Conservation (phyloP, 2,888 invertebrate species). For the Ophion costatus region DNA sequence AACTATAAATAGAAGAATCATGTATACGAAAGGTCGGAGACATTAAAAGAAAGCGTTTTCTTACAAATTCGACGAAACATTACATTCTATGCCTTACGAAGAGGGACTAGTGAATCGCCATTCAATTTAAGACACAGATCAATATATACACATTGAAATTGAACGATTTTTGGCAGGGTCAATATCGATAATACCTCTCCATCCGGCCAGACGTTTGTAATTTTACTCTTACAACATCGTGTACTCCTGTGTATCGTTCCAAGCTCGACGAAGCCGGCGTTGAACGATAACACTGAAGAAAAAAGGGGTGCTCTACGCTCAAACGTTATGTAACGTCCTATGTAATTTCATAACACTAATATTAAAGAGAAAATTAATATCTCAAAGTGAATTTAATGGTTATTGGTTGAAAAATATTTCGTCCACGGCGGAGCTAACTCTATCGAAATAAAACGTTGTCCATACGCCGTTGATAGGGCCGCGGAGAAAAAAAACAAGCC, state of each 20-base stretch:
- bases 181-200: conserved; percentile 73
- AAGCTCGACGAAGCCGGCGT: conserved; percentile 42
- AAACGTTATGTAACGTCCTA: conserved; percentile 74
- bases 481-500: no score
- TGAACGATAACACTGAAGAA: conserved; percentile 48
- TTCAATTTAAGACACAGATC: conserved; percentile 35
- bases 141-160: conserved; percentile 52
- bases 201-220: conserved; percentile 77
- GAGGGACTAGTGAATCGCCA: conserved; percentile 57
- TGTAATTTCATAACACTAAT: conserved; percentile 77
- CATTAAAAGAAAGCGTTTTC: conserved; percentile 18
- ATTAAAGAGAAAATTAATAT: conserved; percentile 73
- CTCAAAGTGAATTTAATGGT: no score
- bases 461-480: no score
- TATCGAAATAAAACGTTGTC: no score
- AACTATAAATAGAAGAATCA: not conserved
- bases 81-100: conserved; percentile 43
- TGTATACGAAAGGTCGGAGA: not conserved
- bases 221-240: conserved; percentile 69
- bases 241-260: conserved; percentile 64
- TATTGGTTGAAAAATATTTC: no score
- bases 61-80: conserved; percentile 47
- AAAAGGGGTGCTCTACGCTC: conserved; percentile 74
- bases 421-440: no score
- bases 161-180: conserved; percentile 68